Conservation (phyloP, 2,888 invertebrate genomes). For the Plemyria rubiginata region DNA sequence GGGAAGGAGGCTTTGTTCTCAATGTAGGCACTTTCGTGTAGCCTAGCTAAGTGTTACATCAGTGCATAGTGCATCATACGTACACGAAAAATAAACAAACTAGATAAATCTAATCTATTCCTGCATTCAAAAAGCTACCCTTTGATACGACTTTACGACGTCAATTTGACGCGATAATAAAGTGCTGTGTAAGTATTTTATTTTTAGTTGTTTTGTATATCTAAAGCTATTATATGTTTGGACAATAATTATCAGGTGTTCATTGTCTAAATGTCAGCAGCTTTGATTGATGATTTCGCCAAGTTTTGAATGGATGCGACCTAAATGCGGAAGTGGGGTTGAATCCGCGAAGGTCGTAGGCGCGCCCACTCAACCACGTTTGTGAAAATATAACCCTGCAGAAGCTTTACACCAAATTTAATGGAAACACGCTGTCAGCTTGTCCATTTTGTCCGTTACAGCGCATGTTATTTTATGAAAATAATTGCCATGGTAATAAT, state of each 20-base stretch:
- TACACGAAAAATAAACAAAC: too few relatives aligned
- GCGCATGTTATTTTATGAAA: neutral
- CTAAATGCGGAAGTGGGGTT: constrained; percentile 59
- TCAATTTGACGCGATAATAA: constrained; percentile 21
- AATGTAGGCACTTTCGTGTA: neutral
- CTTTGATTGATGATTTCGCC: constrained; percentile 63
- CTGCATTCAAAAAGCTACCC: constrained; percentile 12
- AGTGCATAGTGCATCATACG: too few relatives aligned
- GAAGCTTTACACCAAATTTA: constrained; percentile 24
- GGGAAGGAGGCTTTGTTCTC: too few relatives aligned
- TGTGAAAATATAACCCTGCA: constrained; percentile 27
- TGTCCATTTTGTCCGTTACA: constrained; percentile 1
- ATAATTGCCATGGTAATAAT: neutral
- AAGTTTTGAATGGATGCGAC: constrained; percentile 57
- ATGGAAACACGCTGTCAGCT: constrained; percentile 11
- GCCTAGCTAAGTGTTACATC: neutral
- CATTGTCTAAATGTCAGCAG: constrained; percentile 61
- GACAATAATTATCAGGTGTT: constrained; percentile 50
- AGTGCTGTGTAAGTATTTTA: constrained; percentile 24
- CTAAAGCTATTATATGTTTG: constrained; percentile 39
- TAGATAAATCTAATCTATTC: neutral
- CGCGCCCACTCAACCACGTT: constrained; percentile 43
- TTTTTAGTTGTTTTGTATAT: constrained; percentile 29
- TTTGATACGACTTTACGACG: constrained; percentile 9
- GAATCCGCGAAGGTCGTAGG: constrained; percentile 53